Evolutionary conservation across 2,113 vertebrate genomes (phyloP), one percentile per base, ranked within the genome.

Genomic region (Pygoscelis adeliae): DNA sequence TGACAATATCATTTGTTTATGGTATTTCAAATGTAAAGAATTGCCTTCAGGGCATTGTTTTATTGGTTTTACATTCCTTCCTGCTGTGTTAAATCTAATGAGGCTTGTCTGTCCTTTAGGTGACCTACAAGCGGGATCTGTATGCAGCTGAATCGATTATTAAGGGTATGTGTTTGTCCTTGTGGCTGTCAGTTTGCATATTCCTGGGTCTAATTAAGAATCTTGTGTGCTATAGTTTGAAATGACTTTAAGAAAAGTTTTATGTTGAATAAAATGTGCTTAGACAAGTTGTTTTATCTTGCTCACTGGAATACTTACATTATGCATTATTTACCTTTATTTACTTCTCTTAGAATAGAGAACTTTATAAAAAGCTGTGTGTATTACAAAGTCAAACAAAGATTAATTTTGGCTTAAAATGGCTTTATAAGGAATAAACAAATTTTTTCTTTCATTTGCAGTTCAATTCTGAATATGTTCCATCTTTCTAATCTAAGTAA

Each of bases 51-150:
- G 97, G 55, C 82, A 74, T 92, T 96, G 52, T 95, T 98, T 97
- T 97, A 96, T 96, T 98, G 83, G 63, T 89, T 96, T 97, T 94
- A 73, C 97, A 96, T 98, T 98, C 96, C 86, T 98, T 98, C 83
- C 88, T 98, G 90, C 87, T 97, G 74, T 96, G 87, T 95, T 96
- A 95, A 97, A 82, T 96, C 97, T 98, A 98, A 98, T 96, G 88
- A 95, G 91, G 36, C 94, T 97, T 95, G 92, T 98, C 93, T 99
- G 95, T 97, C 98, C 97, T 98, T 74, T 96, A 99, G 99, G 99
- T 99, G 93, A 99, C 99, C 96, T 99, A 99, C 98, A 99, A 98
- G 96, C 94, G 98, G 89, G 99, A 99, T 98, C 97, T 99, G 95
- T 99, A 98, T 97, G 99, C 99, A 67, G 99, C 99, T 77, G 99